phyloP scores from a whole-genome alignment of 2,888 invertebrate genomes.

The Abrostola tripartita region DNA sequence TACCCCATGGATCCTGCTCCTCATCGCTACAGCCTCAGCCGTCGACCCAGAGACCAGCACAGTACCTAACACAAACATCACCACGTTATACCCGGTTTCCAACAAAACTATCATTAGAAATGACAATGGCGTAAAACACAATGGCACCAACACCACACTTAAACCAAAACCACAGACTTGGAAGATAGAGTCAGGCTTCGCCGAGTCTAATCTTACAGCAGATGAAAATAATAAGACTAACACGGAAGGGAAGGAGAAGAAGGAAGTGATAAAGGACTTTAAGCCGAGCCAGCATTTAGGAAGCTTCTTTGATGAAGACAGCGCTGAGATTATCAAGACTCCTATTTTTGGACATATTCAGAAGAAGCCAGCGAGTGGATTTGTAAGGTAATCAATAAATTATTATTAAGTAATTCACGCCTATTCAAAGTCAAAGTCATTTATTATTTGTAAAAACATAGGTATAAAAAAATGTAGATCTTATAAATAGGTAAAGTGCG shows the following conservation, averaged over 20 bases:
- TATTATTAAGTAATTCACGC: too few species aligned
- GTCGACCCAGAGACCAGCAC: constrained; percentile 61
- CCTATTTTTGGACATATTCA: constrained; percentile 49
- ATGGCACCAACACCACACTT: constrained; percentile 42
- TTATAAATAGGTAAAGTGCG: too few species aligned
- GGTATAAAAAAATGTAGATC: too few species aligned
- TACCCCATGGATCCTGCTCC: constrained; percentile 61
- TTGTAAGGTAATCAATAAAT: constrained; percentile 62
- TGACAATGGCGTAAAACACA: constrained; percentile 33
- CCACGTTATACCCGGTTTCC: constrained; percentile 73
- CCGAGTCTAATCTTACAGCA: constrained; percentile 60
- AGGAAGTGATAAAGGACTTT: constrained; percentile 69
- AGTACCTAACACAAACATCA: constrained; percentile 64
- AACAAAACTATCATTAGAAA: constrained; percentile 48
- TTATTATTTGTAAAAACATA: too few species aligned
- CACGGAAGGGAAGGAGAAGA: constrained; percentile 23
- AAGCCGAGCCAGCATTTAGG: constrained; percentile 86
- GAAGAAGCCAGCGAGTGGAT: constrained; percentile 65
- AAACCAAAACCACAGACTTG: constrained; percentile 61
- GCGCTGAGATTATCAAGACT: constrained; percentile 46
- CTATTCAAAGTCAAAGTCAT: too few species aligned
- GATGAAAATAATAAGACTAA: constrained; percentile 52
- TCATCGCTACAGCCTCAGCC: constrained; percentile 50
- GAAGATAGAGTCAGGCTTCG: constrained; percentile 72
- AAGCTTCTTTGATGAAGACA: constrained; percentile 80